phyloP scores from a whole-genome alignment of 2,797 vertebrate genomes.

The Lacerta agilis region DNA sequence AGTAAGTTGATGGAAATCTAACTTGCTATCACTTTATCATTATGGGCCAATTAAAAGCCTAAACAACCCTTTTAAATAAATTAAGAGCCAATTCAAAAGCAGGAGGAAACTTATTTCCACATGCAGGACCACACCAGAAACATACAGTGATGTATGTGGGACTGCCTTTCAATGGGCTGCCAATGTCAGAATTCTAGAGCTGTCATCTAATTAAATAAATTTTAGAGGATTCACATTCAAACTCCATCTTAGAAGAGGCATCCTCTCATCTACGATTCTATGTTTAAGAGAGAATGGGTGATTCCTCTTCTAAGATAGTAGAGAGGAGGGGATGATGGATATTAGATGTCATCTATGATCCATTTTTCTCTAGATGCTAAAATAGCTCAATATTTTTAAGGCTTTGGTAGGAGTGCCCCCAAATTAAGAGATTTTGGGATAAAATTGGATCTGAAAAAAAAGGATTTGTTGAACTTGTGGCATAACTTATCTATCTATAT shows the following conservation, averaged over 20 bases:
- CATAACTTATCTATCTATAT: no score
- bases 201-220: neutral
- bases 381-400: no score
- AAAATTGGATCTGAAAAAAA: no score
- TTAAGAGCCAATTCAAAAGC: constrained; percentile 61
- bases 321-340: neutral
- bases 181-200: neutral
- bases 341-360: neutral
- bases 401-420: no score
- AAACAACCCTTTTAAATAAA: constrained; percentile 70
- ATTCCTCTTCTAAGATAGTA: neutral
- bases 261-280: neutral
- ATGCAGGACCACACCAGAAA: neutral
- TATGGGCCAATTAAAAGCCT: constrained; percentile 73
- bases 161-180: neutral
- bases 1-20: constrained; percentile 79
- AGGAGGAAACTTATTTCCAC: neutral
- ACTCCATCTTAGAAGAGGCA: neutral
- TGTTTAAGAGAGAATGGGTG: neutral
- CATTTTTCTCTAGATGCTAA: no score
- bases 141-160: neutral
- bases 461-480: no score
- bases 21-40: constrained; percentile 72
- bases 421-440: no score
- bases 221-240: neutral